Evolutionary conservation across 2,113 vertebrate species (phyloP).

Genomic region (Corythornis vintsioides): DNA sequence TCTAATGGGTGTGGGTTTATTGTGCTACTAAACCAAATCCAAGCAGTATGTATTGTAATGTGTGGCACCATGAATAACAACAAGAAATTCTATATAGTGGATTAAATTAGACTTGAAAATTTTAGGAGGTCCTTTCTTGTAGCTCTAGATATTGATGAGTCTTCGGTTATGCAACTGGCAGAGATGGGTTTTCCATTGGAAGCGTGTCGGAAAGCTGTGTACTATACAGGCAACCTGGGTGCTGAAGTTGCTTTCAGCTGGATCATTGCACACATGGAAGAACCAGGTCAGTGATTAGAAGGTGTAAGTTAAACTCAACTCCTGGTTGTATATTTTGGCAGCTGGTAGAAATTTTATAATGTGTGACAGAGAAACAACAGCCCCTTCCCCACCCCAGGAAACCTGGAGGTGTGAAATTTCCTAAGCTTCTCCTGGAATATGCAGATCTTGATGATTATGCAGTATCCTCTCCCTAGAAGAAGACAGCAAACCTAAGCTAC

Average conservation of each 20-base stretch:
- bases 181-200: constrained; percentile 99
- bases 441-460: constrained; percentile 8
- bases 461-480: constrained; percentile 16
- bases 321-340: background rate
- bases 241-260: constrained; percentile 98
- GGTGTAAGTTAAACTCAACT: background rate
- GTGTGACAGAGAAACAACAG: background rate
- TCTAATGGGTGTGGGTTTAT: background rate
- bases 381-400: background rate
- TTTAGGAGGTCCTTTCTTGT: constrained; percentile 34
- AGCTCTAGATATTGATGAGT: constrained; percentile 96
- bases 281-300: constrained; percentile 84
- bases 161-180: constrained; percentile 94
- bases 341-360: background rate
- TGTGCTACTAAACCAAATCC: background rate
- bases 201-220: constrained; percentile 96
- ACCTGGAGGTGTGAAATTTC: constrained; percentile 25
- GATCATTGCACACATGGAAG: constrained; percentile 99
- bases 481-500: background rate
- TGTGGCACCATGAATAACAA: background rate
- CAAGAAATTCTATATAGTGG: background rate
- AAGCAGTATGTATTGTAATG: background rate
- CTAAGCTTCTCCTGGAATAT: background rate
- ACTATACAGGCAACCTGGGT: constrained; percentile 97
- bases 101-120: background rate